Base-by-base conservation (phyloP, 2,888 invertebrate species). In the Oscheius sp. region DNA sequence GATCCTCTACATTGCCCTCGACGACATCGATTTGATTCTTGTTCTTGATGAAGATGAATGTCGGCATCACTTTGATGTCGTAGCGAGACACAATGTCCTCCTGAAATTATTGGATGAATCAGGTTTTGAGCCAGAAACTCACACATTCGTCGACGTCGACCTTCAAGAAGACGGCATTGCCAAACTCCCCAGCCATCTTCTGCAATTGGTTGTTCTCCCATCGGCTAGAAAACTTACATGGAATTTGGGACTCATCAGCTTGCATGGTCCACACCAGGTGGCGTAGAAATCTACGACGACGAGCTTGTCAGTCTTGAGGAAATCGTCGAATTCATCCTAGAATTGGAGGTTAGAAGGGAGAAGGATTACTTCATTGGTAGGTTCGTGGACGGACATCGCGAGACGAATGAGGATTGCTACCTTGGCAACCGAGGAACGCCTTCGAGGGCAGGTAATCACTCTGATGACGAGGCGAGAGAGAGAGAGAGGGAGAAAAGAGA, bases 11-110 rank as follows among this genome's bases (percentile, higher is more conserved):
- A 48, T 81, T 79, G n/a, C 84, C 83, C 78, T 84, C 83, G 50
- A 85, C 69, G 6, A 71, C 68, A 52, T 76, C 74, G 25, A 81
- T 65, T 31, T 78, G 71, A 50, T 80, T 64, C 31, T 79, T 78
- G 52, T 83, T 78, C 65, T 83, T 86, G 45, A 85, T 73, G 69
- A 85, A 83, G 17, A 83, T 69, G 73, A 85, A 85, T 0, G 85
- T 86, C 33, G 85, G 85, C 85, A 85, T 85, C 48, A 85, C 82
- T 53, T 83, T 80, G 64, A 82, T 74, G 37, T 81, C 78, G 70
- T 77, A 84, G n/a, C 76, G 72, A 17, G 76, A 65, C 20, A 76
- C 76, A 39, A 83, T 71, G 25, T 81, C 81, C 39, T 82, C 82
- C 79, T 82, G 67, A 33, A 81, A 52, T 15, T 25, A n/a, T 10